Conservation (phyloP, 2,888 invertebrate genomes). For the Hetaerina titia region DNA sequence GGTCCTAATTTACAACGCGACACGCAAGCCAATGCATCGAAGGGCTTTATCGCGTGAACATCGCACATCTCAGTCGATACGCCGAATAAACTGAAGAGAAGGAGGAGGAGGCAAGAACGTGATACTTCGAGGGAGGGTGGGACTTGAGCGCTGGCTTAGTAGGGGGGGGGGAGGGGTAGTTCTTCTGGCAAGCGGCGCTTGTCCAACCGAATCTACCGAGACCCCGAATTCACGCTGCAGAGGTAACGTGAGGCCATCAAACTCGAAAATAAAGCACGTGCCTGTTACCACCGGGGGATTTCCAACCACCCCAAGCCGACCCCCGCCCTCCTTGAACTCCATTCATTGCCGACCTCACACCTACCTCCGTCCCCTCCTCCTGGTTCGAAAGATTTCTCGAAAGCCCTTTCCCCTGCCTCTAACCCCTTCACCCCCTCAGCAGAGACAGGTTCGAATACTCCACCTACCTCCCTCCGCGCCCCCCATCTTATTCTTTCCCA, state of each 20-base stretch:
- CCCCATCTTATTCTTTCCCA: background rate
- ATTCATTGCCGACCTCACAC: background rate
- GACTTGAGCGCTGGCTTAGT: background rate
- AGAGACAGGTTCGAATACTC: background rate
- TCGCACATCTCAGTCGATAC: no score
- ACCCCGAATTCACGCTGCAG: background rate
- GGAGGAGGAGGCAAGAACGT: background rate
- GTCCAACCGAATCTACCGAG: slow-evolving; percentile 14
- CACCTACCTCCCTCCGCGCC: background rate
- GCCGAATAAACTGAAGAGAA: background rate
- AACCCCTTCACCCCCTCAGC: background rate
- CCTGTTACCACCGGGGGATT: slow-evolving; percentile 49
- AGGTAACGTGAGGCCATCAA: background rate
- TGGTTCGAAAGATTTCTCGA: background rate
- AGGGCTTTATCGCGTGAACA: no score
- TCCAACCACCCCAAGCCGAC: background rate
- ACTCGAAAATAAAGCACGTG: slow-evolving; percentile 48
- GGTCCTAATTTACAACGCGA: background rate
- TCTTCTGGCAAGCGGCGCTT: slow-evolving; percentile 31
- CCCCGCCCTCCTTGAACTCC: background rate
- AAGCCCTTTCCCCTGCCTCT: background rate
- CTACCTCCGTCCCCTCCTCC: background rate
- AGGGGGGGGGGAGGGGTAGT: background rate
- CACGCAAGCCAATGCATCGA: background rate
- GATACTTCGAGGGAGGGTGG: background rate